Percentiles rank a stretch among this genome's conserved stretches.
Evolutionary conservation across 2,797 vertebrate genomes (phyloP).

Genomic region (Sparus aurata): DNA sequence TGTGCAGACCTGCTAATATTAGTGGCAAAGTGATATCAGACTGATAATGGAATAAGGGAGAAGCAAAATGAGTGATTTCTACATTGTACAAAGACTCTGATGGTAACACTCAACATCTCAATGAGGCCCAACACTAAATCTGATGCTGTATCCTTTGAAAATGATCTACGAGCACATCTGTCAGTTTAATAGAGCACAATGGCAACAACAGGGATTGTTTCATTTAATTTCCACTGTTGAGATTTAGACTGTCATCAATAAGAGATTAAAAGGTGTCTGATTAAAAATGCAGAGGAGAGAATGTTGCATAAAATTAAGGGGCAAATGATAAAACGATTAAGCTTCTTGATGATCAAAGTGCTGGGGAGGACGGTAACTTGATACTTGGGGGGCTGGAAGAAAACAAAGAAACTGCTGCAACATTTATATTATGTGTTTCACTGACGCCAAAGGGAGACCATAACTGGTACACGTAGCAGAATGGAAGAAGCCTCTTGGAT

Average conservation of each 20-base stretch:
- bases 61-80: conserved; percentile 19
- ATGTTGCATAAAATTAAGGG: conserved; percentile 74
- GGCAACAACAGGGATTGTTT: conserved; percentile 65
- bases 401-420: conserved; percentile 50
- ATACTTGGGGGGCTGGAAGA: conserved; percentile 47
- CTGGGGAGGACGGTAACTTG: conserved; percentile 62
- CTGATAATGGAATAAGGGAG: neutral
- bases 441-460: conserved; percentile 52
- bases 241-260: conserved; percentile 77
- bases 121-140: conserved; percentile 25
- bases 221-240: conserved; percentile 74
- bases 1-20: too few species aligned
- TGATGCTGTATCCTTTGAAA: conserved; percentile 60
- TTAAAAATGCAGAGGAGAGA: conserved; percentile 73
- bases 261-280: conserved; percentile 75
- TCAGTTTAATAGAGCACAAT: conserved; percentile 60
- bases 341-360: conserved; percentile 72
- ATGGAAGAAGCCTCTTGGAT: too few species aligned
- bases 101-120: conserved; percentile 37
- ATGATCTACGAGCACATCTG: conserved; percentile 64
- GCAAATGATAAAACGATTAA: conserved; percentile 81
- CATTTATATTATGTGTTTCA: conserved; percentile 67
- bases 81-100: conserved; percentile 24
- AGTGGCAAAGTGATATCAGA: conserved; percentile 1
- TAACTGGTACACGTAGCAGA: conserved; percentile 60